A percentile compares a stretch with the other conserved stretches of the same genome.
Evolutionary conservation across 2,797 vertebrate species (phyloP).

Genomic region (Darevskia nairensis): DNA sequence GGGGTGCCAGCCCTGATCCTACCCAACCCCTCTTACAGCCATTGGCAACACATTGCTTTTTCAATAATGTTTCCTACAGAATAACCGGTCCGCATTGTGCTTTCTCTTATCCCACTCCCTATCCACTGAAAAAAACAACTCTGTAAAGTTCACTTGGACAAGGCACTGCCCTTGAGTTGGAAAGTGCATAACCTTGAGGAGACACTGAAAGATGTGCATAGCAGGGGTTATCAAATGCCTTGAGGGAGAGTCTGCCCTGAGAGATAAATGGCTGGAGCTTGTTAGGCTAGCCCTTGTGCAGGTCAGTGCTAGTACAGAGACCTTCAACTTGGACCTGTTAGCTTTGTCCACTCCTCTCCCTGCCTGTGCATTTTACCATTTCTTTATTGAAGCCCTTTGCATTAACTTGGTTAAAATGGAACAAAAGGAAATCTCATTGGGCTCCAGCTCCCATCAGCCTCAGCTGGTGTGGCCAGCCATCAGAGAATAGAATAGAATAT

Average conservation of each 20-base stretch:
- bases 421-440: not conserved
- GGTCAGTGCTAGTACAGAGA: not conserved
- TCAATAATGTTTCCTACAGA: not conserved
- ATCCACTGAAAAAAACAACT: slow-evolving; percentile 27
- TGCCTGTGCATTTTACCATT: not conserved
- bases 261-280: slow-evolving; percentile 12
- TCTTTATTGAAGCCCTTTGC: not conserved
- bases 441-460: not conserved
- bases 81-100: not conserved
- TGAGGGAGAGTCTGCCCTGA: not conserved
- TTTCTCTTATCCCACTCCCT: slow-evolving; percentile 12
- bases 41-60: fast-evolving
- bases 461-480: too few relatives aligned
- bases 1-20: not conserved
- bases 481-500: too few relatives aligned
- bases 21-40: not conserved
- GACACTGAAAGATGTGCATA: not conserved
- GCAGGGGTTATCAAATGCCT: not conserved
- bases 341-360: not conserved
- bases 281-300: not conserved
- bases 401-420: not conserved
- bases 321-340: not conserved
- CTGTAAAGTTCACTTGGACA: fast-evolving
- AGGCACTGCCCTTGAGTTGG: slow-evolving; percentile 2
- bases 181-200: slow-evolving; percentile 35